Conservation (phyloP, 2,888 invertebrate genomes). For the Caenorhabditis sp. region DNA sequence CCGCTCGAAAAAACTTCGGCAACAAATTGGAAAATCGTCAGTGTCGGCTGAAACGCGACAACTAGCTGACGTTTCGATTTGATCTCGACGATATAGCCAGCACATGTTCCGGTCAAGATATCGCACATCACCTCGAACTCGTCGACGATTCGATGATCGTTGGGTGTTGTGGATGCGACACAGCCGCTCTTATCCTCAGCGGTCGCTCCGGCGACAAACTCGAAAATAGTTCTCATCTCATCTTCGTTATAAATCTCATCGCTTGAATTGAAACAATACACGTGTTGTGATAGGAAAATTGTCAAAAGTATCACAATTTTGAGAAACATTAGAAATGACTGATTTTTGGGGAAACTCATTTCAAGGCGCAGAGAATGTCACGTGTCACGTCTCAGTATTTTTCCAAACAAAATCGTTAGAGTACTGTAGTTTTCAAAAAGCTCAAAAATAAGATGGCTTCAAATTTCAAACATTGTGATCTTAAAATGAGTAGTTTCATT, state of each 20-base stretch:
- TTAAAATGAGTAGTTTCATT: too few relatives aligned
- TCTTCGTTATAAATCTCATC: slow-evolving; percentile 5
- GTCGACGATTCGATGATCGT: neutral
- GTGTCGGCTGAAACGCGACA: neutral
- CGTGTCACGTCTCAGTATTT: too few relatives aligned
- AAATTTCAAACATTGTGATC: too few relatives aligned
- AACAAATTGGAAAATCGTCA: neutral
- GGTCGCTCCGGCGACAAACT: neutral
- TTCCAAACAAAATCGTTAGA: too few relatives aligned
- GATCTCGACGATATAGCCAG: neutral
- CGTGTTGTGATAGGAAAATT: neutral
- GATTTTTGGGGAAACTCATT: too few relatives aligned
- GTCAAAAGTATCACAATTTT: too few relatives aligned
- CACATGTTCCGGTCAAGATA: neutral
- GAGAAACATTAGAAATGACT: too few relatives aligned
- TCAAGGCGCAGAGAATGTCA: too few relatives aligned
- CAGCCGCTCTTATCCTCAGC: neutral
- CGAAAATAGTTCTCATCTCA: neutral
- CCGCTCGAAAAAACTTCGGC: neutral
- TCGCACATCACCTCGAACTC: neutral
- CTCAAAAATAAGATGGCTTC: too few relatives aligned
- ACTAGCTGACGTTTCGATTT: neutral
- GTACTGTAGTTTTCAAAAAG: too few relatives aligned
- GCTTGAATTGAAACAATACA: neutral
- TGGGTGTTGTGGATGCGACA: neutral